These are phyloP conservation scores for Aphidius ervi DNA, from an alignment of 1,140 invertebrate species.

Conservation along the genomic window DNA sequence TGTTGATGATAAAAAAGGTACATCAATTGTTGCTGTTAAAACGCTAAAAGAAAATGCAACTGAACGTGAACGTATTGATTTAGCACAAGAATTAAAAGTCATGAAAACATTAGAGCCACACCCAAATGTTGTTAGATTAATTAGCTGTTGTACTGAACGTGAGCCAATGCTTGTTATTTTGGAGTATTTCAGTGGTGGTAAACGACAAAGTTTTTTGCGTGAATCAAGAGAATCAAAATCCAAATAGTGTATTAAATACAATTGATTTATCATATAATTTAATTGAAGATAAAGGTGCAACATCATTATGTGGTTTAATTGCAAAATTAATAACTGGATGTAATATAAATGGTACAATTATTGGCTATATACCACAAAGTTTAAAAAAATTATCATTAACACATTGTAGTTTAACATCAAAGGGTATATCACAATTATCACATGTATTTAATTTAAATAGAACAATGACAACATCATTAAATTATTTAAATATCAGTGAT, in stretches of 20 bases:
- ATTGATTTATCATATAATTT: slow-evolving; percentile 88
- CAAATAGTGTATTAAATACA: slow-evolving; percentile 76
- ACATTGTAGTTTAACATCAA: slow-evolving; percentile 82
- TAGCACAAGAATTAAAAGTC: slow-evolving; percentile 82
- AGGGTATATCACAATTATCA: slow-evolving; percentile 83
- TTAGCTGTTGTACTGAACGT: slow-evolving; percentile 85
- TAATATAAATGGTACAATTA: slow-evolving; percentile 49
- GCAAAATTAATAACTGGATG: slow-evolving; percentile 69
- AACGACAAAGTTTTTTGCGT: slow-evolving; percentile 85
- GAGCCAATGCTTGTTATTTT: slow-evolving; percentile 92
- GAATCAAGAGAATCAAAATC: slow-evolving; percentile 79
- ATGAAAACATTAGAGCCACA: slow-evolving; percentile 88
- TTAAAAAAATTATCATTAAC: slow-evolving; percentile 77
- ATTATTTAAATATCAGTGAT: slow-evolving; percentile 77
- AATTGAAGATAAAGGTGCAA: slow-evolving; percentile 86
- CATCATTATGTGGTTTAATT: slow-evolving; percentile 68
- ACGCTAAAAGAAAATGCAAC: slow-evolving; percentile 89
- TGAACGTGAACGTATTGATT: slow-evolving; percentile 81
- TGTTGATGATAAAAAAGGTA: slow-evolving; percentile 69
- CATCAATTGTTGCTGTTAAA: slow-evolving; percentile 81
- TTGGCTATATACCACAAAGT: slow-evolving; percentile 73
- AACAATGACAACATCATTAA: slow-evolving; percentile 74
- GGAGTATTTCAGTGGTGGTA: slow-evolving; percentile 87
- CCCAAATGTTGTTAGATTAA: slow-evolving; percentile 81
- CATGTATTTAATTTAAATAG: slow-evolving; percentile 77